Conservation (phyloP, 2,113 vertebrate genomes). For the Cottus gobio region DNA sequence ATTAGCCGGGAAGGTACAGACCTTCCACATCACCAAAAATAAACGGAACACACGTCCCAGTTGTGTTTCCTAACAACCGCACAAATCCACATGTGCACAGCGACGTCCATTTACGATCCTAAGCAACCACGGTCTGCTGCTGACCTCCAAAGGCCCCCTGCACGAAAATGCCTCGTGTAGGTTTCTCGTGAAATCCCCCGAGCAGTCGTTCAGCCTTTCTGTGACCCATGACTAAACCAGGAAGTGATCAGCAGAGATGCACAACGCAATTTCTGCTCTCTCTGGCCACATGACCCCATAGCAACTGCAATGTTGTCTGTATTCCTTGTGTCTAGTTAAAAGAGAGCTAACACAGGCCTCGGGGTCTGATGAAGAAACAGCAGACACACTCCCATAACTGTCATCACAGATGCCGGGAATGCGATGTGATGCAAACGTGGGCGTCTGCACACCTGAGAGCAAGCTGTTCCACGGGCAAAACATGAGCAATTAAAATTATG, state of each 20-base stretch:
- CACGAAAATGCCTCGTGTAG: conserved; percentile 5
- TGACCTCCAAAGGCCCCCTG: conserved; percentile 10
- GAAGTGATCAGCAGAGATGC: conserved; percentile 37
- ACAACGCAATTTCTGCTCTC: conserved; percentile 25
- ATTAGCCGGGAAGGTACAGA: conserved; percentile 26
- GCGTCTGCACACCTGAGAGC: conserved; percentile 42
- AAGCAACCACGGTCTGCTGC: not conserved
- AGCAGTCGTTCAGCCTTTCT: not conserved
- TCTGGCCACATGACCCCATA: conserved; percentile 43
- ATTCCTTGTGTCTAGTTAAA: conserved; percentile 42
- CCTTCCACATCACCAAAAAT: conserved; percentile 30
- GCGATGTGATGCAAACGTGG: conserved; percentile 36
- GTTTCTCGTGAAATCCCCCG: not conserved
- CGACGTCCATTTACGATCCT: conserved; percentile 6
- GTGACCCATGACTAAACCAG: conserved; percentile 38
- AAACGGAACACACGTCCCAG: conserved; percentile 27
- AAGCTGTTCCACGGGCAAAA: conserved; percentile 41
- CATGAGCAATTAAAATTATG: conserved; percentile 40
- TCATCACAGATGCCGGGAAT: conserved; percentile 53
- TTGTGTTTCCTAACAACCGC: conserved; percentile 44
- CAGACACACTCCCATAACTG: conserved; percentile 41
- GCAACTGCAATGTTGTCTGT: conserved; percentile 37
- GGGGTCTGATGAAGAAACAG: conserved; percentile 54
- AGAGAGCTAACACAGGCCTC: conserved; percentile 29
- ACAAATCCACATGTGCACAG: conserved; percentile 2